A percentile compares a stretch with the other conserved stretches of the same genome.
Evolutionary conservation across 2,113 vertebrate species (phyloP).

Genomic region (Zingel zingel): DNA sequence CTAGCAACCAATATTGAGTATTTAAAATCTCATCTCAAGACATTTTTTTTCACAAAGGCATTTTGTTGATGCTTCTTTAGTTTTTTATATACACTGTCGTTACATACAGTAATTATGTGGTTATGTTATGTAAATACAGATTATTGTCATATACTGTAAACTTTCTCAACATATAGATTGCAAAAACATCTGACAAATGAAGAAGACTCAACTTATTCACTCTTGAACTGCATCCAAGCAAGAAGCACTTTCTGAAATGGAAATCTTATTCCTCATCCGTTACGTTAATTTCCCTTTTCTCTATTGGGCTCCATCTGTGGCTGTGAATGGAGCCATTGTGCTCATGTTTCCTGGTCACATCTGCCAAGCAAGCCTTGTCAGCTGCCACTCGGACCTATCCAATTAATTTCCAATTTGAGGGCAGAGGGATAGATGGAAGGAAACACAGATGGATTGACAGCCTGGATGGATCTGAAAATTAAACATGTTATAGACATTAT

Average conservation of each 20-base stretch:
- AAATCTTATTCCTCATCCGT: conserved; percentile 53
- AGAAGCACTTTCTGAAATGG: conserved; percentile 66
- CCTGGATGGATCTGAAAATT: conserved; percentile 44
- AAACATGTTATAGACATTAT: conserved; percentile 36
- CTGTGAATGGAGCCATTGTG: conserved; percentile 70
- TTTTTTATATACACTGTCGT: background rate
- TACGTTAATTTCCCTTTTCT: conserved; percentile 68
- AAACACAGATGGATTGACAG: conserved; percentile 62
- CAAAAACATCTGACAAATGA: conserved; percentile 21
- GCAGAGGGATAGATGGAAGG: conserved; percentile 41
- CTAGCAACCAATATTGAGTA: too few species aligned
- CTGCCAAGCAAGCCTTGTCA: conserved; percentile 76
- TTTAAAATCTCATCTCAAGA: background rate
- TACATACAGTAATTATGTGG: background rate
- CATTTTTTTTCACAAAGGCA: background rate
- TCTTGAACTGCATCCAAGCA: conserved; percentile 63
- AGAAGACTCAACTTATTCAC: conserved; percentile 18
- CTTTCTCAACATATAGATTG: background rate
- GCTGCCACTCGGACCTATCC: conserved; percentile 75
- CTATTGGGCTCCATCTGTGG: conserved; percentile 72
- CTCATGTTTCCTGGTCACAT: conserved; percentile 74
- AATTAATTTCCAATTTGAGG: conserved; percentile 67
- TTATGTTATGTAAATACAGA: background rate
- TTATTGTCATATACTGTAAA: background rate
- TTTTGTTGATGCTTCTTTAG: background rate